These are phyloP conservation scores for Neoniphon sammara DNA, from an alignment of 2,797 vertebrate species.

Conservation along the genomic window DNA sequence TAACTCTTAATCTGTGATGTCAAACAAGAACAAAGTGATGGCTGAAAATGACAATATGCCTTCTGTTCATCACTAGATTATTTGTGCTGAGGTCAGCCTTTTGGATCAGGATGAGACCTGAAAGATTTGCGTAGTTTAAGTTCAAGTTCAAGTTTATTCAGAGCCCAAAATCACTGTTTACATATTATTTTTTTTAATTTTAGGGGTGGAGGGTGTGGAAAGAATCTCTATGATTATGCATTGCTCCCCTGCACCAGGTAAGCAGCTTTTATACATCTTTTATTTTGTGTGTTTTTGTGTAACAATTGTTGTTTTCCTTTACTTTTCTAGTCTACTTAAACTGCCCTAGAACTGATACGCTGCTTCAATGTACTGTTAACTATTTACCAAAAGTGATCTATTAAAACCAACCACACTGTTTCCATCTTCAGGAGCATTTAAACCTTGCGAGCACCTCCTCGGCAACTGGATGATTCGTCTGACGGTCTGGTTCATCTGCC, in stretches of 20 bases:
- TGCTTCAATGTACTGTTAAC: background rate
- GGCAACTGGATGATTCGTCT: conserved; percentile 99
- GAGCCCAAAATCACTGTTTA: background rate
- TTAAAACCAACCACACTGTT: background rate
- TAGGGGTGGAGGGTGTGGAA: conserved; percentile 85
- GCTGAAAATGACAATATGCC: background rate
- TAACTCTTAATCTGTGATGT: background rate
- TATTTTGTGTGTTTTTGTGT: background rate
- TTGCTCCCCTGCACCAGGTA: conserved; percentile 95
- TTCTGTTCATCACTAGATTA: too few relatives aligned
- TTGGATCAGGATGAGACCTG: background rate
- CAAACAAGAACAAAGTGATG: background rate
- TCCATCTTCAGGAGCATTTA: conserved; percentile 90
- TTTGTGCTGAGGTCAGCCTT: too few relatives aligned
- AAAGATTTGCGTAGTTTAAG: background rate
- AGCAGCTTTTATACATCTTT: conserved; percentile 14
- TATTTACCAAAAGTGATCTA: background rate
- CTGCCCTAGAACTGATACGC: background rate
- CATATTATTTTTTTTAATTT: background rate
- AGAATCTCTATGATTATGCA: conserved; percentile 90
- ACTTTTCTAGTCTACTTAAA: background rate
- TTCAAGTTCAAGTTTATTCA: too few relatives aligned
- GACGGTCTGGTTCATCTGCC: conserved; percentile 99
- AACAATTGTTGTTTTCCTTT: conserved; percentile 4
- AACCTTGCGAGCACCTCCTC: conserved; percentile 95